Evolutionary conservation across 2,797 vertebrate genomes (phyloP), one percentile per base, ranked within the genome.

Genomic region (Coreius guichenoti): DNA sequence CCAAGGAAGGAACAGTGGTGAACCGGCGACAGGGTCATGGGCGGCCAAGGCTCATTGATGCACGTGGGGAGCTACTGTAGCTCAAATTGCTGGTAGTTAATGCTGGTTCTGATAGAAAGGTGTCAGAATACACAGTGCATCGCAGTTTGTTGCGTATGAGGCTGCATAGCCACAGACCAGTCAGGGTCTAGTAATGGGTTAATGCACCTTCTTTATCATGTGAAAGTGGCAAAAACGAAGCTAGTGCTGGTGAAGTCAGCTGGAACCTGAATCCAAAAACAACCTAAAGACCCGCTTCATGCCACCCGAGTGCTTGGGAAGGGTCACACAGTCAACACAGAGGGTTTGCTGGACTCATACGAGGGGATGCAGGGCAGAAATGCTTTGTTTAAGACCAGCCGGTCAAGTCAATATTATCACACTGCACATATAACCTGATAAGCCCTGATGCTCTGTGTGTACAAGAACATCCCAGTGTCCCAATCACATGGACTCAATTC

Each of bases 261-360:
- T 89, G 78, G 89, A 68, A 79, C 86, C 79, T 91, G 90, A 89
- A 70, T 86, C 88, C 88, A 69, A 92, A 93, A 89, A 86, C 76
- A 93, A 93, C 91, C 70, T 21, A 6, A 31, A 65, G 58, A 29
- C 61, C 61, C 29, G 26, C 63, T 67, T 82, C 61, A 69, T 81
- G 47, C 51, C 33, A 16, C 29, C 51, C 7, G 75, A 75, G 63
- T 86, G 83, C 86, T 77, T 86, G 92, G 89, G 91, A 72, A 87
- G 19, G 3, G 82, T 79, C 67, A 54, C 73, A 80, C 63, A 73
- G 90, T 92, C 89, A 93, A 90, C 90, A 90, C 39, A n/a, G 81
- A 8, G 56, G 23, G 2, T 36, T 79, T 51, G 17, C 9, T 69
- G 76, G 47, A 80, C 36, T 23, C 51, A 33, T 67, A 76, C 26